A percentile compares a stretch with the other conserved stretches of the same genome.
phyloP scores from a whole-genome alignment of 2,797 vertebrate genomes.

The Macropodus opercularis region DNA sequence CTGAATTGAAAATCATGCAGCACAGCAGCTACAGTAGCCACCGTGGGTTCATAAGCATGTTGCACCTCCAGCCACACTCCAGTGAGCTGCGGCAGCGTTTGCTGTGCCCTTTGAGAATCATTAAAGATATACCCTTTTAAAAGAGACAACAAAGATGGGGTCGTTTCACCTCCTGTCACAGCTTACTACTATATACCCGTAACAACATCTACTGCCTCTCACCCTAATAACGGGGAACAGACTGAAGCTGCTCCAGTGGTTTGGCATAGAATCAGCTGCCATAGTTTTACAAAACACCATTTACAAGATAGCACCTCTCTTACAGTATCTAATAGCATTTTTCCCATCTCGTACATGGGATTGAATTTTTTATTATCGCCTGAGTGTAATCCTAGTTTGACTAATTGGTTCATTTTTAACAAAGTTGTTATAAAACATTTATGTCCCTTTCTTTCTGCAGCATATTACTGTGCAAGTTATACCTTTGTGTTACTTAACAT shows the following conservation, averaged over 20 bases:
- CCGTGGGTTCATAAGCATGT: slow-evolving; percentile 15
- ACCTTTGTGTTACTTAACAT: slow-evolving; percentile 5
- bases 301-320: slow-evolving; percentile 19
- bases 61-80: slow-evolving; percentile 6
- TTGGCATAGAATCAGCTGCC: slow-evolving; percentile 25
- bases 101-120: slow-evolving; percentile 9
- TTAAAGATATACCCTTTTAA: slow-evolving; percentile 16
- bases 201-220: slow-evolving; percentile 17
- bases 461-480: neutral
- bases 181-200: slow-evolving; percentile 16
- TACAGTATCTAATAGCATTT: slow-evolving; percentile 5
- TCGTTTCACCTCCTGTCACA: slow-evolving; percentile 13
- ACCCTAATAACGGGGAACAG: slow-evolving; percentile 25
- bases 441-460: slow-evolving; percentile 6
- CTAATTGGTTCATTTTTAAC: slow-evolving; percentile 1
- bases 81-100: slow-evolving; percentile 9
- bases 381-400: neutral
- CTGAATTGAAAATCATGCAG: slow-evolving; percentile 9
- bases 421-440: slow-evolving; percentile 14
- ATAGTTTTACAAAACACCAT: slow-evolving; percentile 1
- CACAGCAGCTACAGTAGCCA: slow-evolving; percentile 5
- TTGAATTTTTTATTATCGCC: slow-evolving; percentile 11
- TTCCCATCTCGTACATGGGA: neutral
- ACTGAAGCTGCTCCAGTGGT: slow-evolving; percentile 30
- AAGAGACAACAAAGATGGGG: slow-evolving; percentile 10